Conservation (phyloP, 2,888 invertebrate genomes). For the Leucophora obtusa region DNA sequence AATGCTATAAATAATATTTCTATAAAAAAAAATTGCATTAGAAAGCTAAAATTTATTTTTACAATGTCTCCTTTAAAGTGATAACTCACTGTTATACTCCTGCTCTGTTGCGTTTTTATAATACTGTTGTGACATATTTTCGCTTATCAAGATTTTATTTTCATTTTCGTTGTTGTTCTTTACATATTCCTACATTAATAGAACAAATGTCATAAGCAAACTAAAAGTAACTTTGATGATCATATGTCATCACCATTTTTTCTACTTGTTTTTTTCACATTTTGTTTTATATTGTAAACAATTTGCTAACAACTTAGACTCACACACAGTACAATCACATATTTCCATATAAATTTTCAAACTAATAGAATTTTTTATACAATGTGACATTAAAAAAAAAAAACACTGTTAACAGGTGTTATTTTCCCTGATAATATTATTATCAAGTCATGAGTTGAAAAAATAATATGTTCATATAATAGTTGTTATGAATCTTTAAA, state of each 20-base stretch:
- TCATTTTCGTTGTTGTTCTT: neutral
- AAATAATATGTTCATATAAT: too few relatives aligned
- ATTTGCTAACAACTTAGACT: neutral
- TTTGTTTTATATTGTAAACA: neutral
- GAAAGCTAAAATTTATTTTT: too few relatives aligned
- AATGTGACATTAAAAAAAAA: too few relatives aligned
- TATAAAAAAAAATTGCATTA: too few relatives aligned
- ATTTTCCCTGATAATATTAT: too few relatives aligned
- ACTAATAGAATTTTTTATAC: too few relatives aligned
- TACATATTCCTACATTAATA: slow-evolving; percentile 2
- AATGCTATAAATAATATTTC: too few relatives aligned
- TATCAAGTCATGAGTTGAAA: too few relatives aligned
- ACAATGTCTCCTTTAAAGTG: neutral
- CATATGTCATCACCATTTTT: slow-evolving; percentile 29
- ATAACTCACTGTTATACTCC: neutral
- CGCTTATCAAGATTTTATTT: neutral
- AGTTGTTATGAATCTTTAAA: too few relatives aligned
- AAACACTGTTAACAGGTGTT: too few relatives aligned
- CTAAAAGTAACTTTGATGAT: slow-evolving; percentile 25
- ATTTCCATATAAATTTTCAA: neutral
- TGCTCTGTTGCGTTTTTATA: neutral
- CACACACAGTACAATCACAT: neutral
- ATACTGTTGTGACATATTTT: neutral
- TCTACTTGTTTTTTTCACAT: neutral
- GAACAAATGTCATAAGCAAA: slow-evolving; percentile 34